These are phyloP conservation scores for Xerus inauris DNA, from an alignment of 2,113 vertebrate species.

Conservation along the genomic window DNA sequence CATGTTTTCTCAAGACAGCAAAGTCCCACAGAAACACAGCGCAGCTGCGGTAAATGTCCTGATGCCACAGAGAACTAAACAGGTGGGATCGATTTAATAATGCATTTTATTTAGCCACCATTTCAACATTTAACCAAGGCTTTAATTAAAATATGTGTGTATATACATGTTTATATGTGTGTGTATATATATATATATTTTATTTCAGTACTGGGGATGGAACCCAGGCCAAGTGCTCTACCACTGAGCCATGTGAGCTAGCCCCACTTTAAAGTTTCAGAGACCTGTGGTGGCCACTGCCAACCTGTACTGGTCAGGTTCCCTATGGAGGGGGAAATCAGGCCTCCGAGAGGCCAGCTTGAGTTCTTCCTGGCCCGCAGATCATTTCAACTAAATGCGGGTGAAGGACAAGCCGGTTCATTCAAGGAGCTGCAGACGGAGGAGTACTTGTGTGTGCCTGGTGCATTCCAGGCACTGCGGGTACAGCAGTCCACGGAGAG, in stretches of 20 bases:
- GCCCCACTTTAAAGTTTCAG: neutral
- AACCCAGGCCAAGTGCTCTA: neutral
- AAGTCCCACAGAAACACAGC: neutral
- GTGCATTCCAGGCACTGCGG: neutral
- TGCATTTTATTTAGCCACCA: slow-evolving; percentile 1
- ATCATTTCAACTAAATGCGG: neutral
- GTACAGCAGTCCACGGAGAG: neutral
- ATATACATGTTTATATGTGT: too few species aligned
- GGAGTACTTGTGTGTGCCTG: too few species aligned
- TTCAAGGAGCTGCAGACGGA: neutral
- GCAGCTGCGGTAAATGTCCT: neutral
- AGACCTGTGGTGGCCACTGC: neutral
- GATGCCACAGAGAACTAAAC: neutral
- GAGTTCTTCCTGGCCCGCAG: neutral
- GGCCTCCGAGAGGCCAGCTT: neutral
- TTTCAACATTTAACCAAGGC: neutral
- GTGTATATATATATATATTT: too few species aligned
- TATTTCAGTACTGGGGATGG: neutral
- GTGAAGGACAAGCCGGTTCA: neutral
- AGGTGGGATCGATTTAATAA: neutral
- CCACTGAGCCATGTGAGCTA: neutral
- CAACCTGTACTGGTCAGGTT: neutral
- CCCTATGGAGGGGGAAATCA: neutral
- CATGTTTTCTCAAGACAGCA: neutral
- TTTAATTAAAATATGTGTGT: neutral